Evolutionary conservation across 1,140 invertebrate genomes (phyloP), one percentile per base, ranked within the genome.

Genomic region (Tetramorium simillimum): DNA sequence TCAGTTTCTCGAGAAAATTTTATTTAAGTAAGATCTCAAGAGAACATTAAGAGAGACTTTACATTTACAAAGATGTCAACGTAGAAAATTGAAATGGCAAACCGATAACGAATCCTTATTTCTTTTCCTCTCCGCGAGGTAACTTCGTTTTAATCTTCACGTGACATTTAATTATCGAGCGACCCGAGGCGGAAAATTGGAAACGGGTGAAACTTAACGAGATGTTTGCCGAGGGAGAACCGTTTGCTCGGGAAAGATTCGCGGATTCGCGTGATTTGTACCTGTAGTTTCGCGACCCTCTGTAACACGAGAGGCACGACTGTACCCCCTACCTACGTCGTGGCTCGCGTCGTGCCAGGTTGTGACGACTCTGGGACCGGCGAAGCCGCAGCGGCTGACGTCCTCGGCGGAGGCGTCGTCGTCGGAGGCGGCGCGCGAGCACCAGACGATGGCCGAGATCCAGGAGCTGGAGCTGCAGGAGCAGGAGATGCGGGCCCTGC

Each of bases 321-420:
- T 49, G 33, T 58, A 65, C 21, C 40, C 18, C 16, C 63, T 82
- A 18, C 33, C 33, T 18, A 86, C 86, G 86, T 89, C 62, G 70
- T 89, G 90, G 65, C 46, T 51, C 70, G 53, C 69, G 67, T 82
- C 70, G 89, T 92, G 82, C 90, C 93, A 97, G 97, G 97, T 98
- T 96, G 96, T 97, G 97, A 97, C 97, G 75, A 96, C 96, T 82
- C 95, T 97, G 93, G 97, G 97, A 63, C 97, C 97, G 85, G 96
- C 96, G 70, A 97, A 97, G 93, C 97, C 97, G 9, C 97, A 97
- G 92, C 96, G 97, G 33, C 89, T 94, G 72, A 88, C 87, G 24
- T 93, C 94, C 21, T 93, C 93, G 28, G 90, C 92, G 72, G 93
- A 94, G 88, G 89, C 90, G 76, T 92, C 92, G 46, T 70, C 63